Evolutionary conservation across 35 echinoderm and acorn worm genomes (phyloP), one percentile per base, ranked within the genome.

Genomic region (Eucidaris tribuloides): DNA sequence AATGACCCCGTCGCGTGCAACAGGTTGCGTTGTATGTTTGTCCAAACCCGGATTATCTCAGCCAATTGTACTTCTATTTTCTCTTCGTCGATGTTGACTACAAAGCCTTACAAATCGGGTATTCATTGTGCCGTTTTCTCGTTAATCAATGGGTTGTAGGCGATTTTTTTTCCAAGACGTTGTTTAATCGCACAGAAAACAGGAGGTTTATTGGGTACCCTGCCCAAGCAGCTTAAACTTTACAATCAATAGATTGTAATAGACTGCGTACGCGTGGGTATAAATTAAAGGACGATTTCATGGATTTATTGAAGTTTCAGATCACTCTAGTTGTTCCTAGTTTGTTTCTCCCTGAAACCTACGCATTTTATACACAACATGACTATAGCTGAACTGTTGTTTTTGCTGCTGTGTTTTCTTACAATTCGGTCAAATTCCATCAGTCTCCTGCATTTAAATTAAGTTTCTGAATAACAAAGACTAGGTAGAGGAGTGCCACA

Each of bases 361-460:
- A 31, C 37, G 37, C 30, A 15, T 64, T 1, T 32, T 7, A 32
- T 14, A 34, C 37, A 9, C 7, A 64, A 64, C 24, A 32, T 64
- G 24, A 34, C 5, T n/a, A n/a, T n/a, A n/a, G n/a, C 4, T 64
- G 19, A 64, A 34, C 37, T 64, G 61, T 64, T 27, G 61, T 34
- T 64, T 17, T 64, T 64, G 30, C 61, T 64, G 29, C 28, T 32
- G 37, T 27, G 37, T 32, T 64, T 32, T 27, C 19, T 64, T 32
- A 27, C 30, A 32, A 25, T 15, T 34, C 1, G 61, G 30, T 64
- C 29, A 64, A 74, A 74, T 74, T 74, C 68, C 68, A 74, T 74
- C 68, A 74, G 68, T 74, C 68, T 74, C 11, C 24, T 74, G 68
- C 24, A 74, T 44, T 74, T 64, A 27, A 64, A 34, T 64, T 64